Base-by-base conservation (phyloP, 2,888 invertebrate species). In the Colletes collaris region DNA sequence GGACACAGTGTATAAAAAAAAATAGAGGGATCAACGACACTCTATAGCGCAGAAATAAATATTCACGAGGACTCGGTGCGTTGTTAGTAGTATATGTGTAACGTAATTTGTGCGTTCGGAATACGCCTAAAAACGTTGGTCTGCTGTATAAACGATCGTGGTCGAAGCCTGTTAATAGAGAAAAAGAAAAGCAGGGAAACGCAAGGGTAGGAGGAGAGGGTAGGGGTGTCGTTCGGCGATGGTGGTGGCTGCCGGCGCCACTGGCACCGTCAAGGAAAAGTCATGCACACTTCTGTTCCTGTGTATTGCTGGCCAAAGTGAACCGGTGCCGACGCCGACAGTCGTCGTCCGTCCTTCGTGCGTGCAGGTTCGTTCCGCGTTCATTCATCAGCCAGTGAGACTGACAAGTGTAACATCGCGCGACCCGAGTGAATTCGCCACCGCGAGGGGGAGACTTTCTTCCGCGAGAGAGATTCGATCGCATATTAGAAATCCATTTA, bases 321-420 rank as follows among this genome's bases (percentile, higher is more conserved):
- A 80, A 58, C 66, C 50, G 49, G 40, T 16, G 72, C 77, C 81
- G 80, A 49, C 85, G 72, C 77, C 81, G 80, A 49, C 85, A 86
- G 86, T 86, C 85, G 76, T 76, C 64, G 60, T 77, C 80, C 84
- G 87, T 71, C 74, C 68, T 79, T 85, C 76, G 80, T 80, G 74
- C 80, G 87, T 27, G 80, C 35, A 64, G 52, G 67, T 50, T 76
- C 63, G 71, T 19, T 63, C 50, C 50, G 46, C 59, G 60, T 65
- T 75, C 19, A 35, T 46, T 37, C 50, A 44, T 16, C 16, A 16
- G 8, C 50, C 50, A 49, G 27, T 35, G 46, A 10, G 46, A 19
- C 49, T 62, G 55, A 82, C 52, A 69, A 85, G 62, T 68, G 76
- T 16, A 49, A 71, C 60, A 19, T 46, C 56, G 53, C 49, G 59